Evolutionary conservation across 1,140 invertebrate genomes (phyloP).

Genomic region (Drosophila repletoides): DNA sequence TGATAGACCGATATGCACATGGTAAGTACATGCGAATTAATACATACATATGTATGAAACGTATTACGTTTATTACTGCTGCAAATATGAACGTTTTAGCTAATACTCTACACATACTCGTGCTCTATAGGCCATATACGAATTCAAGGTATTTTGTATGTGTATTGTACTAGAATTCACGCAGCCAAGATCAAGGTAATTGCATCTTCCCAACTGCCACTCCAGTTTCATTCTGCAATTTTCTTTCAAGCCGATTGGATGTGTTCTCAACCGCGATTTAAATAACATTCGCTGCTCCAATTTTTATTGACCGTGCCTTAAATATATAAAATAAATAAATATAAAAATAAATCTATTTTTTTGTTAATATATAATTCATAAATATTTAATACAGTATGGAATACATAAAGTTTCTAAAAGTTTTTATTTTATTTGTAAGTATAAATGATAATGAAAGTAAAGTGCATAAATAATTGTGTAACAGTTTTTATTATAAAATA

Average conservation of each 20-base stretch:
- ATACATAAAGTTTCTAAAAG: neutral
- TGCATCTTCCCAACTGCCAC: constrained; percentile 42
- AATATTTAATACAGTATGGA: neutral
- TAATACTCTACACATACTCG: constrained; percentile 17
- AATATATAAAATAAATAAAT: neutral
- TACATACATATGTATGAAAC: neutral
- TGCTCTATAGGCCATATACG: neutral
- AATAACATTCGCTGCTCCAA: constrained; percentile 12
- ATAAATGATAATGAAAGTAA: no score
- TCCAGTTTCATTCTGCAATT: constrained; percentile 50
- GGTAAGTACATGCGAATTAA: neutral
- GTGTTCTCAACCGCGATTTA: constrained; percentile 30
- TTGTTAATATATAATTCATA: no score
- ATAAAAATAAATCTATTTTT: neutral
- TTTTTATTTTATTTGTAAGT: constrained; percentile 18
- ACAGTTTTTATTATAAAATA: no score
- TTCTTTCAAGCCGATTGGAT: constrained; percentile 38
- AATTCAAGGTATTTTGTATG: constrained; percentile 8
- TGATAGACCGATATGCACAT: constrained; percentile 14
- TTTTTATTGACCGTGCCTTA: constrained; percentile 5
- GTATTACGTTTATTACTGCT: constrained; percentile 19
- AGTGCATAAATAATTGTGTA: no score
- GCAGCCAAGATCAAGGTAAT: constrained; percentile 56
- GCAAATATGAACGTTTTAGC: constrained; percentile 24
- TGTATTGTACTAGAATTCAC: constrained; percentile 53